Base-by-base conservation (phyloP, 2,888 invertebrate species). In the Leptothorax acervorum region DNA sequence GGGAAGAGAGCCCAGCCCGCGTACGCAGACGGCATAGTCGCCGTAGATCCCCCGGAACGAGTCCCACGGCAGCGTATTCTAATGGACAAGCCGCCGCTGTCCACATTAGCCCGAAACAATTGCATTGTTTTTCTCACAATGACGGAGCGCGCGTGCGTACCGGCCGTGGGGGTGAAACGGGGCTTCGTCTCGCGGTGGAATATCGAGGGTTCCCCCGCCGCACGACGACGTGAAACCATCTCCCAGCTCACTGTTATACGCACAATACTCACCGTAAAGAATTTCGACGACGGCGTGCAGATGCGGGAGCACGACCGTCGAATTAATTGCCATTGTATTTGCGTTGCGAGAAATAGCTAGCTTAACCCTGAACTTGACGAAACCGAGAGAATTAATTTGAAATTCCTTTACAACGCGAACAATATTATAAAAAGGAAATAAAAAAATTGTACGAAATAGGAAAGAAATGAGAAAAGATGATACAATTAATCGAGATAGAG, bases 81-180 rank as follows among this genome's bases (percentile, higher is more conserved):
- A 89, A 89, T 89, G 89, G 89, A 89, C 89, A 86, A 87, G 89
- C 78, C 89, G 82, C 73, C 82, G 86, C 76, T 86, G 85, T 88
- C 88, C 90, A 78, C 89, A 89, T 89, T 89, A 89, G 86, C 89
- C 63, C 74, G 89, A 88, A 88, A 91, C 91, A 91, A 91, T 91
- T 79, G 89, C 85, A 91, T 91, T 91, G 91, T 91, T 89, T 91
- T 91, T 90, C 88, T 83, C 85, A 90, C 91, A 91, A 91, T 91
- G 70, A 85, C 11, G 71, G 35, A 62, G 85, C 70, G 81, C 71
- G 76, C 83, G 82, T 66, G 85, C 78, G 85, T 45, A 15, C 12
- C 15, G 12, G 18, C 45, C 51, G 51, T 60, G 70, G 45, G 65
- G 71, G 48, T 73, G 81, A 18, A 35, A 79, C 45, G 3, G 55